Evolutionary conservation across 2,797 vertebrate genomes (phyloP), one percentile per base, ranked within the genome.

Genomic region (Prunella strophiata): DNA sequence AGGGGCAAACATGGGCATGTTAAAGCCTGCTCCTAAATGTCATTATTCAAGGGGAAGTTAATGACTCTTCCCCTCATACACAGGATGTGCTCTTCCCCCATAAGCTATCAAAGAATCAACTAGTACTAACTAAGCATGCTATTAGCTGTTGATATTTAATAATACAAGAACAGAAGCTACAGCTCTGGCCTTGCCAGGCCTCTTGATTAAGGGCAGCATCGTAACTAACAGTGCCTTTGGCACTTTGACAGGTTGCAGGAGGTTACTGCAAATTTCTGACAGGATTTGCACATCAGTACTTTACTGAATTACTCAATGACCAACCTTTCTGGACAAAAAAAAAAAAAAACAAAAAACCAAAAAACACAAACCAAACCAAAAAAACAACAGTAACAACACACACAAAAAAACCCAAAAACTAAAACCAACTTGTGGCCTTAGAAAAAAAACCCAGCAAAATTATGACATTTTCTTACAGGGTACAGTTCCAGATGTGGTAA

Each of bases 131-230:
- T 52, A 92, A 92, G 91, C 79, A 94, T 0, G 10, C 81, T 93
- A 94, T 96, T 95, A 95, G 87, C 72, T 80, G 75, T 89, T 96
- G 87, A 88, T 96, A 91, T 94, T 93, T 75, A 96, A 88, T 94
- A 94, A 91, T 7, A 57, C 57, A 89, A 58, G 54, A 95, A 85
- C 89, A 96, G 89, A 91, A 95, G 73, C 88, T 83, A 58, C 76
- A 75, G 84, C 21, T 71, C 84, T 77, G 78, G 78, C 43, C 61
- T 80, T 48, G 29, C 86, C 92, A 92, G 89, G 62, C 78, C 84
- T 92, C 86, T 77, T 34, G 75, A 96, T 92, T 93, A 92, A 94
- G 78, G 54, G 72, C 65, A 83, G 81, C 57, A 65, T 14, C 22
- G 12, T 81, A 91, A 87, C 63, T 32, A 91, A 66, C 74, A 80